Base-by-base conservation (phyloP, 2,113 vertebrate species). In the Gymnarchus niloticus region DNA sequence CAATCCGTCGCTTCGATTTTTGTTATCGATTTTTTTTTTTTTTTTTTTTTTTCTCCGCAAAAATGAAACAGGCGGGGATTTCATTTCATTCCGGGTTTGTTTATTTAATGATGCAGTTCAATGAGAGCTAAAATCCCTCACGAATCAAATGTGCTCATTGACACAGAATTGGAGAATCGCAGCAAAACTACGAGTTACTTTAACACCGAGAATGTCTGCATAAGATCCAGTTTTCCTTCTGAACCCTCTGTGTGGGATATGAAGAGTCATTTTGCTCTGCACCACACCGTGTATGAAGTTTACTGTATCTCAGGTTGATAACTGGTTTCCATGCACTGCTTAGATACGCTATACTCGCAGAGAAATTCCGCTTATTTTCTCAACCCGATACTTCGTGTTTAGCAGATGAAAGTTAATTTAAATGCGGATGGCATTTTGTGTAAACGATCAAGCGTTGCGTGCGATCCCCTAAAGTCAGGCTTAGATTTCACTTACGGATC, bases 81-180 rank as follows among this genome's bases (percentile, higher is more conserved):
- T 54, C 52, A 81, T 81, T 81, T 81, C 25, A 81, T 81, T 81
- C n/a, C 23, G 48, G 52, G 48, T 81, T 81, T 81, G 46, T 81
- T 52, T 81, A 81, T 81, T 81, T 81, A 81, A 81, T 81, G 46
- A 33, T n/a, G 41, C 48, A 23, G 49, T 81, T 81, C 76, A 78
- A 78, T 78, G 41, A 81, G 52, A 52, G 48, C 48, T 46, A 48
- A 51, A 81, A 81, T 14, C 25, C 6, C 80, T 52, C 23, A 28
- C 5, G 46, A 81, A 81, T 44, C 33, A 73, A 73, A n/a, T 28
- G 49, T 23, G 52, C 33, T 28, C 80, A 7, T 48, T 52, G 49
- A 28, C 80, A 48, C 80, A 49, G 17, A 51, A 78, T 37, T 78
- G 23, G 17, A 28, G 65, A 12, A 37, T 73, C 65, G 41, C 65